Percentiles rank a stretch among this genome's conserved stretches.
phyloP scores from a whole-genome alignment of 2,113 vertebrate species.

The Gallinago paraguaiae region DNA sequence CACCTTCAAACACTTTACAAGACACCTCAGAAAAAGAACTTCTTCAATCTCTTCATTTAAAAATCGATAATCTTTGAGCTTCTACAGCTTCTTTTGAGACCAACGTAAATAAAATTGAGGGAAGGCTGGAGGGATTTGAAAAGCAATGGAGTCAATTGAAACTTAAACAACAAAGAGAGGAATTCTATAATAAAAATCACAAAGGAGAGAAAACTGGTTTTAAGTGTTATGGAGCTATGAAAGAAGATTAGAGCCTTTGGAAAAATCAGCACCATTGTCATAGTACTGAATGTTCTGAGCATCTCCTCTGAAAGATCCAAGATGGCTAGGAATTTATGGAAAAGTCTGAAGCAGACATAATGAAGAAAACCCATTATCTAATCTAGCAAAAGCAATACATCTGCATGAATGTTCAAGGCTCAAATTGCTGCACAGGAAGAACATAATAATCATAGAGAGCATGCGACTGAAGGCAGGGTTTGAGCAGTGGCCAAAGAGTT shows the following conservation, averaged over 20 bases:
- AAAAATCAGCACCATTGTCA: neutral
- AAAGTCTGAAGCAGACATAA: neutral
- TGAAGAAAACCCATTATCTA: neutral
- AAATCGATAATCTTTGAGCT: slow-evolving; percentile 64
- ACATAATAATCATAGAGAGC: neutral
- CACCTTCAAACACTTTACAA: neutral
- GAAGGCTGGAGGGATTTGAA: slow-evolving; percentile 47
- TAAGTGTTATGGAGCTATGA: slow-evolving; percentile 16
- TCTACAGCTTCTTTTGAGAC: slow-evolving; percentile 55
- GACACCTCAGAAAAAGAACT: slow-evolving; percentile 19
- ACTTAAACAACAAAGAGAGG: slow-evolving; percentile 55
- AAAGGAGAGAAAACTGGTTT: slow-evolving; percentile 17
- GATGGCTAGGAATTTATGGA: neutral
- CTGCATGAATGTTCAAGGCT: neutral
- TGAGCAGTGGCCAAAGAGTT: slow-evolving; percentile 8
- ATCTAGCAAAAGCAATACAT: neutral
- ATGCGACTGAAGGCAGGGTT: neutral
- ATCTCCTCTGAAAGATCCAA: neutral
- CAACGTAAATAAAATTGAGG: slow-evolving; percentile 61
- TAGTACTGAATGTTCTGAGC: neutral
- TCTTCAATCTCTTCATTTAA: slow-evolving; percentile 65
- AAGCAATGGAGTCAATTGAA: slow-evolving; percentile 52
- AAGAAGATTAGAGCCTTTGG: slow-evolving; percentile 7
- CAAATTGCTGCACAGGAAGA: neutral
- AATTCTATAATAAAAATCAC: slow-evolving; percentile 47